These are phyloP conservation scores for Monopterus albus DNA, from an alignment of 2,113 vertebrate species.

Conservation along the genomic window DNA sequence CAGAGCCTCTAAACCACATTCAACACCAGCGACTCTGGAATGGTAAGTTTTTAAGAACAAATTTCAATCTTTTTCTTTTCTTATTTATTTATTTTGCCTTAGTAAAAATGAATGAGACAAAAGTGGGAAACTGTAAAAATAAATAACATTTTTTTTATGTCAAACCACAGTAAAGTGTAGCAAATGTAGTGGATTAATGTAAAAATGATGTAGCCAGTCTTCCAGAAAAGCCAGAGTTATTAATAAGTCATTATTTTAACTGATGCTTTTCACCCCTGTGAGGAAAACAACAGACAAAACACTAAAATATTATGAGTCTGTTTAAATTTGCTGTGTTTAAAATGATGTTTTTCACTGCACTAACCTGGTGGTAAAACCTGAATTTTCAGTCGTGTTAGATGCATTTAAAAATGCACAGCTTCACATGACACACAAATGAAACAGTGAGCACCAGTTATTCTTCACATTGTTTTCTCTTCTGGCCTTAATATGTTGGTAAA, in stretches of 20 bases:
- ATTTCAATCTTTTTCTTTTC: not conserved
- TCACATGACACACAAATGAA: not conserved
- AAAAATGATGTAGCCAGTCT: not conserved
- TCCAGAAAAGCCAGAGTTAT: not conserved
- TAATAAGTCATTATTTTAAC: not conserved
- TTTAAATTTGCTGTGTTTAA: not conserved
- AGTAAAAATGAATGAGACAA: not conserved
- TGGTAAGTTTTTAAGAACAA: conserved; percentile 86
- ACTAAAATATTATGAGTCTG: not conserved
- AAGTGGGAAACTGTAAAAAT: not conserved
- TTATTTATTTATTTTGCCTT: not conserved
- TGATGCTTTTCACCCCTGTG: not conserved
- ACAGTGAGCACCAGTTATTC: not conserved
- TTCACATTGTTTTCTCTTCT: not conserved
- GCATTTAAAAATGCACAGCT: not conserved
- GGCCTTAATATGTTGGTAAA: not conserved
- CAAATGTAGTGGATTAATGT: not conserved
- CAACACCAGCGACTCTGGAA: conserved; percentile 96
- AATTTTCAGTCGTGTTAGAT: not conserved
- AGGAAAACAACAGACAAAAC: not conserved
- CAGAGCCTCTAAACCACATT: conserved; percentile 97
- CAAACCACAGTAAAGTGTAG: not conserved
- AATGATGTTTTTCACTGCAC: not conserved
- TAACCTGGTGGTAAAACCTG: not conserved
- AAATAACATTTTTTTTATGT: too few species aligned